Conservation (phyloP, 2,888 invertebrate genomes). For the Andrena chrysosceles region DNA sequence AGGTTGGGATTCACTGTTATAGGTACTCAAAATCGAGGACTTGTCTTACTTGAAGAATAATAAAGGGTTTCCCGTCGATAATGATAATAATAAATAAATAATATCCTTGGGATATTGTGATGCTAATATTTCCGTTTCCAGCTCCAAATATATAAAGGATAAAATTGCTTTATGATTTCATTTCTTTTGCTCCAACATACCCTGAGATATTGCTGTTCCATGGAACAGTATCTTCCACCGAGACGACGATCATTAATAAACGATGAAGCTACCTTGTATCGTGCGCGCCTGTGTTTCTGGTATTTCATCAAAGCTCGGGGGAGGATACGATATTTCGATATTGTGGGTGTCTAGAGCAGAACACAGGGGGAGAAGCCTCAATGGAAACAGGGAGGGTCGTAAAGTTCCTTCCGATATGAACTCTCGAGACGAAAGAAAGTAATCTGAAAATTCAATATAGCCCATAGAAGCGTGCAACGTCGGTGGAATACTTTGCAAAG, state of each 20-base stretch:
- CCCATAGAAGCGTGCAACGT: not conserved
- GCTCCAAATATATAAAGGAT: too few relatives aligned
- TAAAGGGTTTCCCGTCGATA: too few relatives aligned
- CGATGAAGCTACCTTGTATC: not conserved
- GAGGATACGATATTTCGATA: conserved; percentile 21
- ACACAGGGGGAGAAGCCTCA: conserved; percentile 14
- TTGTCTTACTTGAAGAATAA: too few relatives aligned
- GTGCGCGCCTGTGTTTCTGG: not conserved
- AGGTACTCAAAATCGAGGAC: too few relatives aligned
- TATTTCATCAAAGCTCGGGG: conserved; percentile 18
- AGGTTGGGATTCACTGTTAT: too few relatives aligned
- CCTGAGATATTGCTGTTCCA: not conserved
- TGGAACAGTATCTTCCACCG: not conserved
- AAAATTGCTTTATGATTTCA: too few relatives aligned
- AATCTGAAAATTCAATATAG: conserved; percentile 47
- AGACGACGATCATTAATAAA: not conserved
- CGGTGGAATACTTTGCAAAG: not conserved
- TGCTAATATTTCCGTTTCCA: too few relatives aligned
- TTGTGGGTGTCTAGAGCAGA: conserved; percentile 10
- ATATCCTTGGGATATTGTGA: too few relatives aligned
- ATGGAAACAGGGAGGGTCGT: conserved; percentile 19
- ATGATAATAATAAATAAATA: too few relatives aligned
- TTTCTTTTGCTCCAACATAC: not conserved
- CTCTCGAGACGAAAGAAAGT: conserved; percentile 34
- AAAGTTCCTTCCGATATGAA: conserved; percentile 51